Base-by-base conservation (phyloP, 2,888 invertebrate species). In the Metacarcinus magister region DNA sequence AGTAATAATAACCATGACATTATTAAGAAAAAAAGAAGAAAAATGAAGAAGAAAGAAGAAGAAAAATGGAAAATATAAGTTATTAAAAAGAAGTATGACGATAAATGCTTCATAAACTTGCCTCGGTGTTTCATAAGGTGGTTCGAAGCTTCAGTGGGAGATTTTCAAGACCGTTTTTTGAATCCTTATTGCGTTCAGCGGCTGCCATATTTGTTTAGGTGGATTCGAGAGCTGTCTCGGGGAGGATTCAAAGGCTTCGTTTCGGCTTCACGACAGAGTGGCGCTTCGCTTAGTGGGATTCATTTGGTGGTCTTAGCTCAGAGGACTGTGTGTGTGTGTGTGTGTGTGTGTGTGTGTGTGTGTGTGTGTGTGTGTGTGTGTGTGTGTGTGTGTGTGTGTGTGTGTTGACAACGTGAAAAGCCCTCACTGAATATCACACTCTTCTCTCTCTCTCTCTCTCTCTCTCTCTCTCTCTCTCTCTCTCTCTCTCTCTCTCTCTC, bases 51-150 rank as follows among this genome's bases (percentile, higher is more conserved):
- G 23, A 60, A 60, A 1, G 4, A 60, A 82, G 28, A 28, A 82
- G 28, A 82, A 82, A 8, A 32, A 82, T 28, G 0, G 28, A 82
- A 28, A 28, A 28, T 8, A 82, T 2, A 0, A 10, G 8, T n/a
- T 28, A 28, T 23, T 28, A 8, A 82, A 32, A 8, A 32, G n/a
- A 32, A 82, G 28, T 8, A n/a, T 10, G 13, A 82, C 32, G 28
- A 82, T 82, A 82, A 82, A 82, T 28, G 75, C n/a, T 82, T 82
- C 75, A 82, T 82, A 82, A 82, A 82, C 75, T 82, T n/a, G 75
- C 32, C 75, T 75, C 28, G 75, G n/a, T 28, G 75, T 82, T 82
- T 82, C 75, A 82, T 82, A 82, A 82, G 75, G 75, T 10, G 32
- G 75, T 82, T 10, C 8, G 75, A 82, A 82, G 75, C 75, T 82